These are phyloP conservation scores for Eupithecia inturbata DNA, from an alignment of 2,888 invertebrate genomes.

Conservation along the genomic window DNA sequence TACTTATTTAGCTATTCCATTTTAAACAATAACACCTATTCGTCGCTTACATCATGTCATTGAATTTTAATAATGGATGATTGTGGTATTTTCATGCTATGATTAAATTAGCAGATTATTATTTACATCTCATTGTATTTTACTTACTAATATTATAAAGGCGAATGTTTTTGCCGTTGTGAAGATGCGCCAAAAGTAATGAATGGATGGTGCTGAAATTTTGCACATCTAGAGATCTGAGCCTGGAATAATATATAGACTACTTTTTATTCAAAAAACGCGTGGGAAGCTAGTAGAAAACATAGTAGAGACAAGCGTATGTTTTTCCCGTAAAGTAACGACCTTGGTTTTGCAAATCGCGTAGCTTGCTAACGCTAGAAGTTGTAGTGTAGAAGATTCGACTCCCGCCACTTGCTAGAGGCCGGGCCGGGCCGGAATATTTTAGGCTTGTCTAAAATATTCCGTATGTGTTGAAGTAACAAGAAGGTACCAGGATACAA, in stretches of 20 bases:
- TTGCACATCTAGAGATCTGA: too few relatives aligned
- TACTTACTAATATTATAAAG: too few relatives aligned
- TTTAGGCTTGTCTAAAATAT: background rate
- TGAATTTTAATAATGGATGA: conserved; percentile 12
- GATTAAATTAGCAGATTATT: background rate
- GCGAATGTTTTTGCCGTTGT: too few relatives aligned
- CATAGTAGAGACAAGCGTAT: background rate
- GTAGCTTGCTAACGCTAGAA: background rate
- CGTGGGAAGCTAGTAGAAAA: too few relatives aligned
- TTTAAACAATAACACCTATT: background rate
- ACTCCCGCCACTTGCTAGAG: too few relatives aligned
- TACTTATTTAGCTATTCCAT: conserved; percentile 8
- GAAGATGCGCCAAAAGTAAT: too few relatives aligned
- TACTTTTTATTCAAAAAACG: too few relatives aligned
- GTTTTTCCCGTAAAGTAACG: background rate
- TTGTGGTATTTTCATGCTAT: background rate
- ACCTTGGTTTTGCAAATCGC: background rate
- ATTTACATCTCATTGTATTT: background rate
- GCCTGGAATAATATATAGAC: too few relatives aligned
- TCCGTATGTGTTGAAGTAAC: too few relatives aligned
- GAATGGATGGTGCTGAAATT: too few relatives aligned
- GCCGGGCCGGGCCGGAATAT: too few relatives aligned
- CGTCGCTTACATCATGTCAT: conserved; percentile 9
- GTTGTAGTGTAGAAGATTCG: background rate
- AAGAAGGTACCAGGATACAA: too few relatives aligned